Base-by-base conservation (phyloP, 2,888 invertebrate genomes). In the Tubulanus polymorphus region DNA sequence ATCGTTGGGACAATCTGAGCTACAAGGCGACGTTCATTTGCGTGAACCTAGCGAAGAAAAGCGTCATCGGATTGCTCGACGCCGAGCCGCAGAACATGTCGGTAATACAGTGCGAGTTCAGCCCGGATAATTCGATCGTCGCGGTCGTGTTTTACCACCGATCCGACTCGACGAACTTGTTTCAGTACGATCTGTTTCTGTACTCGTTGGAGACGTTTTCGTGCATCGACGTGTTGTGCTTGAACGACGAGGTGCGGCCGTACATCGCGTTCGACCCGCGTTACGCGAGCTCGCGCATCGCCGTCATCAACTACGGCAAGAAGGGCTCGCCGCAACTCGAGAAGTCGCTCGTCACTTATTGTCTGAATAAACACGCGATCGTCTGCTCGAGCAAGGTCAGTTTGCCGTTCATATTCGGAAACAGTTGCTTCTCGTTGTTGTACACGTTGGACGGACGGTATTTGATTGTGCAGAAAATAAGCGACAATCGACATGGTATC, bases 261-360 rank as follows among this genome's bases (percentile, higher is more conserved):
- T 64, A 64, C 32, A 51, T 64, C 25, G 61, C 57, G 37, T 63
- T 63, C 50, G 64, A 64, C 27, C 64, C 64, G 0, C 54, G 64
- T 8, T 63, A 58, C 50, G 28, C 48, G 30, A 56, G 53, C 27
- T 63, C 62, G 1, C 54, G 60, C 5, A 46, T 63, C 20, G 62
- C 61, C 0, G 55, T 64, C 6, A 61, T 60, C 23, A 61, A 62
- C 51, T 62, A 57, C 26, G 54, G 56, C 32, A 57, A 54, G 30
- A 23, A 37, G 10, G 47, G 52, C 1, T 53, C 27, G 10, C 56
- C 53, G n/a, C n/a, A n/a, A n/a, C 54, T 60, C 26, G 54, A 35
- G 12, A 55, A 64, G 25, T 55, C 56, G 27, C 54, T 63, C 18
- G 63, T 63, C 15, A 37, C 56, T 20, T 58, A 60, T n/a, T 58